These are phyloP conservation scores for Atrichornis clamosus DNA, from an alignment of 2,113 vertebrate genomes.

Conservation along the genomic window DNA sequence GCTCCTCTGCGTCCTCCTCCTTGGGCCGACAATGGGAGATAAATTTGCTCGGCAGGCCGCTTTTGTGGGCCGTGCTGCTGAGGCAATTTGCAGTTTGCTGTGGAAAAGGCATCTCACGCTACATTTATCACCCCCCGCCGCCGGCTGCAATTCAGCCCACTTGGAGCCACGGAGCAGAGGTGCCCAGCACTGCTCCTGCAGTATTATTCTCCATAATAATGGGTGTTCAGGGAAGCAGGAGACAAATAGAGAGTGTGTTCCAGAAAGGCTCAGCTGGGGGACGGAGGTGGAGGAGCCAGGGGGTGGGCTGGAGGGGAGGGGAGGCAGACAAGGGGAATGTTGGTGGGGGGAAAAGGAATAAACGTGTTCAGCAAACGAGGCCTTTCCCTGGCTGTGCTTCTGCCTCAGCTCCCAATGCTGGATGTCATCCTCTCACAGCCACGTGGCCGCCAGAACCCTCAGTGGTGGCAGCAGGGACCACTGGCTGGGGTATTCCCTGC, in stretches of 20 bases:
- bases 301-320: background rate
- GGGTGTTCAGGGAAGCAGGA: slow-evolving; percentile 71
- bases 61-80: slow-evolving; percentile 73
- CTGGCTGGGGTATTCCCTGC: background rate
- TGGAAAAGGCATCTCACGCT: slow-evolving; percentile 72
- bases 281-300: background rate
- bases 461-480: fast-evolving
- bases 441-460: fast-evolving
- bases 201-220: slow-evolving; percentile 64
- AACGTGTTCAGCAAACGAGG: background rate
- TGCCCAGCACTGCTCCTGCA: slow-evolving; percentile 60
- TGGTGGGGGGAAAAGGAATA: background rate
- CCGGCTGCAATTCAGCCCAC: slow-evolving; percentile 74
- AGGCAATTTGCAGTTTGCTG: slow-evolving; percentile 78
- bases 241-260: slow-evolving; percentile 40
- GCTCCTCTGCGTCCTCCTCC: slow-evolving; percentile 54
- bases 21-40: slow-evolving; percentile 70
- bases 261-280: slow-evolving; percentile 54
- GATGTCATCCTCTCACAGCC: background rate
- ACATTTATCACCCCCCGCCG: slow-evolving; percentile 78
- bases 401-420: background rate
- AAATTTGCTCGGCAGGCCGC: slow-evolving; percentile 72
- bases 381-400: background rate
- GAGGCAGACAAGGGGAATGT: background rate
- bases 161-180: slow-evolving; percentile 66